phyloP scores from a whole-genome alignment of 2,888 invertebrate species.

The Molanna angustata region DNA sequence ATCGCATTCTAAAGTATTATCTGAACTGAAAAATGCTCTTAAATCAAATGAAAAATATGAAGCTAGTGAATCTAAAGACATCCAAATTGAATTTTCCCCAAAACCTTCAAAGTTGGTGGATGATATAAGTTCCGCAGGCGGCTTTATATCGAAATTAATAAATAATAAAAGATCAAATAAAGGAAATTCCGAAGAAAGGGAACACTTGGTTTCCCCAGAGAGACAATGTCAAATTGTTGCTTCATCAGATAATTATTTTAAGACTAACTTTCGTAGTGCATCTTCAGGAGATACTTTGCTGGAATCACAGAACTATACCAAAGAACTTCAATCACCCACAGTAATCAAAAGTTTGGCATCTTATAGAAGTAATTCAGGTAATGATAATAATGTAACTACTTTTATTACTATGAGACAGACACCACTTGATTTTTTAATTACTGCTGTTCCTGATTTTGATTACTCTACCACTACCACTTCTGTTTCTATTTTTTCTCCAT shows the following conservation, averaged over 20 bases:
- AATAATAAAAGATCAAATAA: slow-evolving; percentile 39
- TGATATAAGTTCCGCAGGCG: slow-evolving; percentile 27
- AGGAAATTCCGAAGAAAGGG: slow-evolving; percentile 43
- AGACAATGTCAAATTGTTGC: slow-evolving; percentile 47
- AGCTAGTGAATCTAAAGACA: slow-evolving; percentile 24
- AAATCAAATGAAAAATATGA: slow-evolving; percentile 44
- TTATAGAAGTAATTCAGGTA: slow-evolving; percentile 29
- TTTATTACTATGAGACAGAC: no score
- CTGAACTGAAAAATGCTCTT: slow-evolving; percentile 49
- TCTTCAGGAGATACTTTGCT: slow-evolving; percentile 2
- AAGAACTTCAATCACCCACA: slow-evolving; percentile 6
- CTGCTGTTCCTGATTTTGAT: no score
- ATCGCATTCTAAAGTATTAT: slow-evolving; percentile 52
- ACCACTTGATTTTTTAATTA: no score
- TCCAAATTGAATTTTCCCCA: slow-evolving; percentile 22
- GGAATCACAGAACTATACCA: slow-evolving; percentile 6
- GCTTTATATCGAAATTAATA: slow-evolving; percentile 50
- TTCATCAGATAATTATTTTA: slow-evolving; percentile 51
- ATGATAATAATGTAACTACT: no score
- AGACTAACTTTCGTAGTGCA: slow-evolving; percentile 43
- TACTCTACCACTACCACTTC: no score
- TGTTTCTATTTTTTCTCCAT: no score
- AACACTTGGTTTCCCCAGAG: slow-evolving; percentile 42
- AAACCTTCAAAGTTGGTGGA: slow-evolving; percentile 18
- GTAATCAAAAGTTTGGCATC: slow-evolving; percentile 11